Conservation (phyloP, 2,113 vertebrate genomes). For the Ramphastos sulfuratus region DNA sequence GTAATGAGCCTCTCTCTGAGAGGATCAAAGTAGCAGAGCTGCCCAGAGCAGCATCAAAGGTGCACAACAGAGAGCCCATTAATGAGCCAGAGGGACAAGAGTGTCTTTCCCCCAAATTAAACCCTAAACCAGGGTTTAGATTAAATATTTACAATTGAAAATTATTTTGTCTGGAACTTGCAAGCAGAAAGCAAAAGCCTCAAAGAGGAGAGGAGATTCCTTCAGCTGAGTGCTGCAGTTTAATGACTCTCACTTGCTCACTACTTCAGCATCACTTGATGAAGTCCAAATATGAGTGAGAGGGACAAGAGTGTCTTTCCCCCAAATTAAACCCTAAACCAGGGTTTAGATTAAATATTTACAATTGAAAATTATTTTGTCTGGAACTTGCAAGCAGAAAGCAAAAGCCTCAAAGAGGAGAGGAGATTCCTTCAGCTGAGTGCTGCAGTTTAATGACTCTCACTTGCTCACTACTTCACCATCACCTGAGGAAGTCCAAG, state of each 20-base stretch:
- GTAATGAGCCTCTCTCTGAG: constrained; percentile 62
- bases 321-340: constrained; percentile 31
- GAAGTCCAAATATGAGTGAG: constrained; percentile 9
- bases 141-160: constrained; percentile 66
- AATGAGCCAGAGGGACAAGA: constrained; percentile 45
- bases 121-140: constrained; percentile 23
- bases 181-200: no score
- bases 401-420: no score
- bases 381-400: no score
- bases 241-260: no score
- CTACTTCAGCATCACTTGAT: no score
- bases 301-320: constrained; percentile 2
- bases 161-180: neutral
- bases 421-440: no score
- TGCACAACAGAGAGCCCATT: constrained; percentile 54
- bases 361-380: constrained; percentile 38
- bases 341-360: constrained; percentile 66
- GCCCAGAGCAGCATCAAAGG: constrained; percentile 61
- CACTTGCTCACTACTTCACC: neutral
- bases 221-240: no score
- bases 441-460: no score
- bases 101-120: constrained; percentile 38
- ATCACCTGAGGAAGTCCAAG: constrained; percentile 19
- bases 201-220: no score
- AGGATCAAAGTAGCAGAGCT: constrained; percentile 69